Evolutionary conservation across 2,797 vertebrate genomes (phyloP).

Genomic region (Chiloscyllium punctatum): DNA sequence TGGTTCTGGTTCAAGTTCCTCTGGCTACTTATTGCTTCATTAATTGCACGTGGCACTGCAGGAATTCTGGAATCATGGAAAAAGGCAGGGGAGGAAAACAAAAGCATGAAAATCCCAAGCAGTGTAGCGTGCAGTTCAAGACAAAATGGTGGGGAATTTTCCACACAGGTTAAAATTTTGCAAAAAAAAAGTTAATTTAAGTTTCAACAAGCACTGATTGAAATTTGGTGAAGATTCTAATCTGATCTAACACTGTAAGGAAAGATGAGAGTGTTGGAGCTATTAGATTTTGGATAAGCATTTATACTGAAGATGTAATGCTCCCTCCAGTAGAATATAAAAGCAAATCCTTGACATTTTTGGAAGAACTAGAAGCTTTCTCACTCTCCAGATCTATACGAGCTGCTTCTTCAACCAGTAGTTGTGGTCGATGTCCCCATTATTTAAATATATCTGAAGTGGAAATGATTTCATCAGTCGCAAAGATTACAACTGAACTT

Average conservation of each 20-base stretch:
- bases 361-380: background rate
- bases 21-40: background rate
- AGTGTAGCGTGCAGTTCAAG: too few species aligned
- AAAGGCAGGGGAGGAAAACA: background rate
- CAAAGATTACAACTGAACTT: background rate
- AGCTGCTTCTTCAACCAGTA: background rate
- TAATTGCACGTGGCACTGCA: background rate
- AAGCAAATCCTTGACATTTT: background rate
- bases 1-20: background rate
- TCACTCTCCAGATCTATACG: background rate
- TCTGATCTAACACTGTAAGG: background rate
- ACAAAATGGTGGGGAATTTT: background rate
- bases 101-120: background rate
- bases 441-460: background rate
- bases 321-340: background rate
- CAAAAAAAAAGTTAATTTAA: background rate
- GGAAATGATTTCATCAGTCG: background rate
- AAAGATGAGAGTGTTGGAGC: background rate
- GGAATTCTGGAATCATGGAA: background rate
- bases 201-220: background rate
- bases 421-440: background rate
- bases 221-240: background rate
- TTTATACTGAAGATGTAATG: background rate
- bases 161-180: background rate
- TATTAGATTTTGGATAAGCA: background rate